Conservation (phyloP, 1,140 invertebrate species). For the Chrysomallon squamiferum region DNA sequence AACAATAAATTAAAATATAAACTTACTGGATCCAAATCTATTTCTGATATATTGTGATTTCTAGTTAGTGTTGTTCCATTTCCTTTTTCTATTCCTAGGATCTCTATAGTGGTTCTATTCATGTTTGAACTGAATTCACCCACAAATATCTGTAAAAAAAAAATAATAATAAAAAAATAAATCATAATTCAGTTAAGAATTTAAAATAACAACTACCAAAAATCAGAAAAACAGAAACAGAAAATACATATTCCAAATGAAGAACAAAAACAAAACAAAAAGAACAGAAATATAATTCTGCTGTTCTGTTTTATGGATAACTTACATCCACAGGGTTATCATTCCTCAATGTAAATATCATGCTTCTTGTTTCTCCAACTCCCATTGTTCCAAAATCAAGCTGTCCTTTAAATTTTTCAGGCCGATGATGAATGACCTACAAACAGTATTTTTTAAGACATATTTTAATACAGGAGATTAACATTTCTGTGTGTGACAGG, state of each 20-base stretch:
- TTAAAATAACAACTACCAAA: not conserved
- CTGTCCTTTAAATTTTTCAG: slow-evolving; percentile 66
- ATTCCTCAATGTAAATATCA: slow-evolving; percentile 78
- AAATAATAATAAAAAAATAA: not conserved
- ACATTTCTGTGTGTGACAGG: too few species aligned
- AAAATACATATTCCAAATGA: not conserved
- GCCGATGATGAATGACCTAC: slow-evolving; percentile 64
- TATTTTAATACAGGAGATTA: too few species aligned
- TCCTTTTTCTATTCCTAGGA: slow-evolving; percentile 75
- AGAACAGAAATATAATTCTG: too few species aligned
- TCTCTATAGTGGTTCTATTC: slow-evolving; percentile 71
- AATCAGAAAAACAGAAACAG: not conserved
- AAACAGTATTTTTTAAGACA: slow-evolving; percentile 9
- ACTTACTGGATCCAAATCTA: slow-evolving; percentile 56
- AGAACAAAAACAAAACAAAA: too few species aligned
- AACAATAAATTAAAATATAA: too few species aligned
- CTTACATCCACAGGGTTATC: slow-evolving; percentile 77
- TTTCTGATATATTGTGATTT: slow-evolving; percentile 65
- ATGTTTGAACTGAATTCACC: slow-evolving; percentile 74
- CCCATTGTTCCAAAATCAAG: slow-evolving; percentile 81
- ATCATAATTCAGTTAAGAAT: not conserved
- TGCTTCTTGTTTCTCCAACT: slow-evolving; percentile 72
- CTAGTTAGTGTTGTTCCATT: slow-evolving; percentile 66
- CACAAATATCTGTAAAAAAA: slow-evolving; percentile 63
- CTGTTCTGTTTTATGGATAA: too few species aligned